A percentile compares a stretch with the other conserved stretches of the same genome.
Conservation (phyloP, 2,113 vertebrate species). For the Apaloderma vittatum region DNA sequence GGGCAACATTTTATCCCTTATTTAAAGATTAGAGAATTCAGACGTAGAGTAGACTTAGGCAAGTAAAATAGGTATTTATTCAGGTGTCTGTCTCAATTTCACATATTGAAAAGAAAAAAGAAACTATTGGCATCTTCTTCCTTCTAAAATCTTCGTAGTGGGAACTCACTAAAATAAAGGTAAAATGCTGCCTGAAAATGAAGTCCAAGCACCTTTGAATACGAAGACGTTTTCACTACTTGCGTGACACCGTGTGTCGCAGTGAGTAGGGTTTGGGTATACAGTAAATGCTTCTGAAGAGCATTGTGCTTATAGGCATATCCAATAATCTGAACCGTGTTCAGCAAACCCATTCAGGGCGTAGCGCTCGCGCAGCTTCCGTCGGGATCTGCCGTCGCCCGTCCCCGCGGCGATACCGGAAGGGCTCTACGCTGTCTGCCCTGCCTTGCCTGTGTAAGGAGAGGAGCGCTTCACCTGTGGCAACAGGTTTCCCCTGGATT, state of each 20-base stretch:
- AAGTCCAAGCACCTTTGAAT: constrained; percentile 88
- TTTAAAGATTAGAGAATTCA: constrained; percentile 77
- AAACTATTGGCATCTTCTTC: constrained; percentile 77
- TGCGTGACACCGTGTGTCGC: constrained; percentile 92
- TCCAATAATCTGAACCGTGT: constrained; percentile 99
- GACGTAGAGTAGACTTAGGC: constrained; percentile 71
- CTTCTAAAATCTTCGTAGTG: constrained; percentile 76
- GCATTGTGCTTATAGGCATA: constrained; percentile 97
- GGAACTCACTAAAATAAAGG: constrained; percentile 82
- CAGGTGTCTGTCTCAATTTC: constrained; percentile 78
- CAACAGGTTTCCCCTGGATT: constrained; percentile 50
- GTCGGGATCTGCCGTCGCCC: constrained; percentile 23
- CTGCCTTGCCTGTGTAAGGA: neutral
- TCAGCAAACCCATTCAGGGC: constrained; percentile 92
- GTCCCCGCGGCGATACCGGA: neutral
- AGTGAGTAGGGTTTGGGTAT: constrained; percentile 87
- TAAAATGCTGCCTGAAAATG: constrained; percentile 91
- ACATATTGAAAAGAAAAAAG: constrained; percentile 55
- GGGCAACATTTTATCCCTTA: constrained; percentile 90
- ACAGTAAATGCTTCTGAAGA: constrained; percentile 96
- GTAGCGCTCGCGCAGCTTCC: constrained; percentile 74
- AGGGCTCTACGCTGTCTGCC: neutral
- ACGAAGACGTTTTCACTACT: constrained; percentile 91
- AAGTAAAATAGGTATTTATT: constrained; percentile 71
- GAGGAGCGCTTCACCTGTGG: constrained; percentile 34